Percentiles rank a stretch among this genome's conserved stretches.
These are phyloP conservation scores for Ceramica pisi DNA, from an alignment of 2,888 invertebrate species.

Conservation along the genomic window DNA sequence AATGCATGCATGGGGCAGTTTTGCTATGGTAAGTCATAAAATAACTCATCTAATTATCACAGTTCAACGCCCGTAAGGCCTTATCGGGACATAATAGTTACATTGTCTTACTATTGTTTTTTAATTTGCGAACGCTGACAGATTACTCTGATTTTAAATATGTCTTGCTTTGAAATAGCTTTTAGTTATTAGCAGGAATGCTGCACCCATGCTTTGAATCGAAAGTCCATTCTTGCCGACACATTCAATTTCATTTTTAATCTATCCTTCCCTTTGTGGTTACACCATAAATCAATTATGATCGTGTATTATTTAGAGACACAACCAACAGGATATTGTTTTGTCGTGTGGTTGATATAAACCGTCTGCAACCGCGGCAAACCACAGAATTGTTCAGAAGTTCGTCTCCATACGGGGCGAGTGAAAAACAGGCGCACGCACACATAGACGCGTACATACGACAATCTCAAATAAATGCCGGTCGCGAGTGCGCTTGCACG, in stretches of 20 bases:
- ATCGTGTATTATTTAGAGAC: conserved; percentile 47
- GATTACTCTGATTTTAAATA: too few species aligned
- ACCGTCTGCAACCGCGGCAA: conserved; percentile 28
- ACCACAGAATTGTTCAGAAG: conserved; percentile 16
- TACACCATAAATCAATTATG: conserved; percentile 57
- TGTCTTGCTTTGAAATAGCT: not conserved
- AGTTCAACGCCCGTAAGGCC: too few species aligned
- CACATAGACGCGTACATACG: not conserved
- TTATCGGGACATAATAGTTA: too few species aligned
- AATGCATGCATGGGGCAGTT: too few species aligned
- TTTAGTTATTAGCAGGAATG: not conserved
- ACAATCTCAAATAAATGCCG: too few species aligned
- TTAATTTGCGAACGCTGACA: too few species aligned
- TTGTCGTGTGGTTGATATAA: conserved; percentile 28
- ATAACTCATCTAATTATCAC: too few species aligned
- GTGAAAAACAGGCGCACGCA: not conserved
- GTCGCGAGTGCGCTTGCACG: not conserved
- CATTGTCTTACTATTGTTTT: too few species aligned
- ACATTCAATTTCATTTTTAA: conserved; percentile 16
- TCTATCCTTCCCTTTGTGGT: conserved; percentile 26
- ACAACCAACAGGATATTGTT: conserved; percentile 56
- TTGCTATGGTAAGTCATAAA: too few species aligned
- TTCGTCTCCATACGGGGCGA: not conserved
- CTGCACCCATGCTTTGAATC: not conserved
- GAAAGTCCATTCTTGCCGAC: not conserved